Evolutionary conservation across 2,888 invertebrate species (phyloP).

Genomic region (Drosophila vallismaia): DNA sequence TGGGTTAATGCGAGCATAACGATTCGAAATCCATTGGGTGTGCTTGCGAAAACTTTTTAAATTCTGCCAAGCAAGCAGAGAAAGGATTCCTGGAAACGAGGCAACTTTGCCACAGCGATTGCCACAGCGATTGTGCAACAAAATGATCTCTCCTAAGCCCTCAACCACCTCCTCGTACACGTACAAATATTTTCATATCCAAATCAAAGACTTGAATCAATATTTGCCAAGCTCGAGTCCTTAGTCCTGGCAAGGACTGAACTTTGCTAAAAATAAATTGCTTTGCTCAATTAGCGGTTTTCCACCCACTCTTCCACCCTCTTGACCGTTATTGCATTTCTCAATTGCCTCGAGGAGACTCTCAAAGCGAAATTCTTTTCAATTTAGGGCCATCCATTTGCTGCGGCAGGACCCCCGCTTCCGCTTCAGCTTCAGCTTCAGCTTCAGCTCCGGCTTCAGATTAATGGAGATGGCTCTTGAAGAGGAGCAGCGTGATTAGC

Average conservation of each 20-base stretch:
- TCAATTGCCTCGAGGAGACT: slow-evolving; percentile 40
- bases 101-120: not conserved
- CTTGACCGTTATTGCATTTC: slow-evolving; percentile 51
- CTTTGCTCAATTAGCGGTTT: slow-evolving; percentile 71
- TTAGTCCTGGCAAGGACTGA: slow-evolving; percentile 5
- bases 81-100: not conserved
- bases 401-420: not conserved
- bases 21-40: slow-evolving; percentile 26
- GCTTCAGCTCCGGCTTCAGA: slow-evolving; percentile 8
- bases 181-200: not conserved
- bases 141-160: not conserved
- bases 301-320: slow-evolving; percentile 1
- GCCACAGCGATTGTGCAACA: not conserved
- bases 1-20: slow-evolving; percentile 42
- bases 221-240: slow-evolving; percentile 4
- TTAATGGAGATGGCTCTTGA: slow-evolving; percentile 23
- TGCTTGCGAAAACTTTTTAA: slow-evolving; percentile 20
- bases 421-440: too few species aligned
- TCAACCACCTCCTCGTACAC: not conserved
- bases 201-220: slow-evolving; percentile 28
- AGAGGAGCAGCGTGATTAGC: slow-evolving; percentile 20
- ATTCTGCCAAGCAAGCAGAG: not conserved
- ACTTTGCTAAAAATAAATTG: slow-evolving; percentile 59
- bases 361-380: slow-evolving; percentile 38
- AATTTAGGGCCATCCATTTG: slow-evolving; percentile 29